Conservation (phyloP, 2,113 vertebrate genomes). For the Prunella himalayana region DNA sequence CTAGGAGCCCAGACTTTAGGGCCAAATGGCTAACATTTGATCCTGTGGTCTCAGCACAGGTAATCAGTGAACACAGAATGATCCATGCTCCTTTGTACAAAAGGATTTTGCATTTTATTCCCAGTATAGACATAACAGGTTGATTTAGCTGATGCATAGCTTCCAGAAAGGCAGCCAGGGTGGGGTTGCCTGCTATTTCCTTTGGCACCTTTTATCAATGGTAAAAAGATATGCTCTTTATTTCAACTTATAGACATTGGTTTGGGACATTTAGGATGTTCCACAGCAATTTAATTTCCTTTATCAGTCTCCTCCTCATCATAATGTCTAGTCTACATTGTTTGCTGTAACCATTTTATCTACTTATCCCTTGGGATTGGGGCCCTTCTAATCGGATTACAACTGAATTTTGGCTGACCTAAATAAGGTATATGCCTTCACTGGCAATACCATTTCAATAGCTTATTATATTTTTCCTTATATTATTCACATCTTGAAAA, state of each 20-base stretch:
- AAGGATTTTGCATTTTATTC: background rate
- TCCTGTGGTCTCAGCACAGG: background rate
- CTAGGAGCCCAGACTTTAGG: background rate
- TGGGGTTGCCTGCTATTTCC: background rate
- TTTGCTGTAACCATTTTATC: background rate
- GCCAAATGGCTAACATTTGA: background rate
- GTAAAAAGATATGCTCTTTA: background rate
- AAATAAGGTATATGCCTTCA: background rate
- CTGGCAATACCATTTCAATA: background rate
- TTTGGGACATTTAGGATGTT: background rate
- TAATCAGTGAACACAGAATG: background rate
- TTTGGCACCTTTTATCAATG: background rate
- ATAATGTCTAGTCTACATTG: background rate
- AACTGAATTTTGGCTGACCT: background rate
- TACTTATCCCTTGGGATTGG: background rate
- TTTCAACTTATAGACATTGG: background rate
- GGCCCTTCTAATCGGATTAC: background rate
- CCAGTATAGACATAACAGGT: background rate
- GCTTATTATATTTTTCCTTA: background rate
- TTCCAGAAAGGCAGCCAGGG: background rate
- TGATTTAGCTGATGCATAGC: background rate
- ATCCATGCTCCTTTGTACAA: background rate
- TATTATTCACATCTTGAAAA: background rate
- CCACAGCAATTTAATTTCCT: background rate
- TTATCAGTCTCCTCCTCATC: background rate